phyloP scores from a whole-genome alignment of 2,113 vertebrate genomes.

The Bubo blakistoni region DNA sequence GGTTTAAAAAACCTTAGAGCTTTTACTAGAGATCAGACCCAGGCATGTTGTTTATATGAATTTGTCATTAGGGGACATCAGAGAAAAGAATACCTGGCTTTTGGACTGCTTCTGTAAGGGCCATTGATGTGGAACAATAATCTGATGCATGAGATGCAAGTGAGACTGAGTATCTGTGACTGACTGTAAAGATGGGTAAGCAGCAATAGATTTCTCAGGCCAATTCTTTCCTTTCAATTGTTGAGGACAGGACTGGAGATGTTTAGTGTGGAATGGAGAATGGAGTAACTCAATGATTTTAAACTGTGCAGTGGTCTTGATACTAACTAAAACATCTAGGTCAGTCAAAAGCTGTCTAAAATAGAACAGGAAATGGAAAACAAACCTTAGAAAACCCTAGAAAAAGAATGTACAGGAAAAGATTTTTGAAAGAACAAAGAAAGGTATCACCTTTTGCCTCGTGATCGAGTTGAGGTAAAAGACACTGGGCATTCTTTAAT shows the following conservation, averaged over 20 bases:
- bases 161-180: background rate
- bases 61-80: background rate
- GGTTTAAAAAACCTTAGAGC: accelerated
- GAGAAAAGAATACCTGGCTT: background rate
- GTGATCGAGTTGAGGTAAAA: background rate
- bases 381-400: background rate
- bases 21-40: background rate
- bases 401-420: background rate
- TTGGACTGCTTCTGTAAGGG: background rate
- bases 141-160: background rate
- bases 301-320: background rate
- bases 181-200: background rate
- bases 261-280: background rate
- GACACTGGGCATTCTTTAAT: background rate
- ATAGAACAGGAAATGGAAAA: background rate
- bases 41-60: background rate
- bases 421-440: background rate
- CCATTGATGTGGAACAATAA: background rate
- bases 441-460: background rate
- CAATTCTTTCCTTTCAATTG: background rate
- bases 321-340: background rate
- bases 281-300: background rate
- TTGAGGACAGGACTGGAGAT: background rate
- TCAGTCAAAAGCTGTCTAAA: background rate
- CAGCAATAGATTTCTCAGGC: background rate